Evolutionary conservation across 2,113 vertebrate genomes (phyloP), one percentile per base, ranked within the genome.

Genomic region (Notiomystis cincta): DNA sequence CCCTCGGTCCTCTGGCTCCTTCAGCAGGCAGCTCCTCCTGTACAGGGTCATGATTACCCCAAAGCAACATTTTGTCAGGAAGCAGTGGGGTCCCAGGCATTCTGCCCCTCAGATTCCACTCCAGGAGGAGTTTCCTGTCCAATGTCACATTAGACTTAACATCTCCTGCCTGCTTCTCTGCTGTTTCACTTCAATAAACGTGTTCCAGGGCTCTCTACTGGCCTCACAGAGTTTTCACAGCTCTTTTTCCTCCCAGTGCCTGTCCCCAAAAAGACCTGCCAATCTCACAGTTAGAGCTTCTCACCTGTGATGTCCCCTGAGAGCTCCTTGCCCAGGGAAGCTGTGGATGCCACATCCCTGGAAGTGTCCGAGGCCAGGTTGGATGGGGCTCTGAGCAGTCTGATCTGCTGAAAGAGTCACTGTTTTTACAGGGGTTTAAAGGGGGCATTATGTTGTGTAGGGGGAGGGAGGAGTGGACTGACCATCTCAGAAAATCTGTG

Each of bases 261-360:
- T 58, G 53, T 37, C 71, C n/a, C 25, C 69, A 45, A 8, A 69
- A 24, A 31, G 31, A 66, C 11, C 11, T 92, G 54, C 35, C 60
- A 56, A 30, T 16, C 33, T 51, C 70, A n/a, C 13, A 60, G 22
- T 1, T 31, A 58, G 70, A 95, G 38, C 20, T 67, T 38, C 42
- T 58, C 38, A 62, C 40, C 7, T 0, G 0, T 33, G 44, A 25
- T 1, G 5, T 25, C 4, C 9, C n/a, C 61, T 66, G 72, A 6
- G 15, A 76, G 22, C n/a, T 6, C 4, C 7, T 8, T 67, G 53
- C 38, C 69, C 61, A 35, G 47, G 47, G n/a, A 35, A 28, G 20
- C 0, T 67, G 54, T 47, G 62, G 40, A 4, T 54, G 6, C 9
- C 65, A 16, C 30, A 14, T 21, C 56, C 48, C 70, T 82, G 79